These are phyloP conservation scores for Ochlodes sylvanus DNA, from an alignment of 2,888 invertebrate species.

Conservation along the genomic window DNA sequence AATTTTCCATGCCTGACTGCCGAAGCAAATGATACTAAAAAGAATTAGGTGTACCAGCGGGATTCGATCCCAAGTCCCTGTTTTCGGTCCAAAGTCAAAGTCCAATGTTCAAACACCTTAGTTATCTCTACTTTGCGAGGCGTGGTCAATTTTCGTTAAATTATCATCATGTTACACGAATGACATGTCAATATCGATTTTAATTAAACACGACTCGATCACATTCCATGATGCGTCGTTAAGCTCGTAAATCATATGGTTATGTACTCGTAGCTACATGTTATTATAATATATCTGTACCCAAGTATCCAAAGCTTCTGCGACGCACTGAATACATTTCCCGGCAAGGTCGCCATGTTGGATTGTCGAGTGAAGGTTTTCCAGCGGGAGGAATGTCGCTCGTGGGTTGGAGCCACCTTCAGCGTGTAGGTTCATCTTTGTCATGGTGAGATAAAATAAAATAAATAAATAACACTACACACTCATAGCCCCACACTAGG, in stretches of 20 bases:
- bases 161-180: not conserved
- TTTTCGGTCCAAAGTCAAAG: too few relatives aligned
- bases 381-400: conserved; percentile 26
- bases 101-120: too few relatives aligned
- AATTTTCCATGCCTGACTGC: too few relatives aligned
- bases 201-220: conserved; percentile 5
- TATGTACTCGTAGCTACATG: not conserved
- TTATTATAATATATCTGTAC: not conserved
- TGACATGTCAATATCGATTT: conserved; percentile 13
- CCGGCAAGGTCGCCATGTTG: conserved; percentile 28
- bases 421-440: not conserved
- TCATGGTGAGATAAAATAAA: not conserved
- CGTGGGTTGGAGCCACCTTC: conserved; percentile 19
- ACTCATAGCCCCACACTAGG: too few relatives aligned
- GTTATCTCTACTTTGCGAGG: too few relatives aligned
- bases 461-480: too few relatives aligned
- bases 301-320: conserved; percentile 23
- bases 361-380: conserved; percentile 31
- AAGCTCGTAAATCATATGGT: not conserved
- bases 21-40: too few relatives aligned
- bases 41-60: too few relatives aligned
- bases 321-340: conserved; percentile 34
- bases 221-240: not conserved
- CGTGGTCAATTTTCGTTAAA: not conserved
- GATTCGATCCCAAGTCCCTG: too few relatives aligned